Percentiles rank a stretch among this genome's conserved stretches.
These are phyloP conservation scores for Canis aureus DNA, from an alignment of 2,113 vertebrate species.

Conservation along the genomic window DNA sequence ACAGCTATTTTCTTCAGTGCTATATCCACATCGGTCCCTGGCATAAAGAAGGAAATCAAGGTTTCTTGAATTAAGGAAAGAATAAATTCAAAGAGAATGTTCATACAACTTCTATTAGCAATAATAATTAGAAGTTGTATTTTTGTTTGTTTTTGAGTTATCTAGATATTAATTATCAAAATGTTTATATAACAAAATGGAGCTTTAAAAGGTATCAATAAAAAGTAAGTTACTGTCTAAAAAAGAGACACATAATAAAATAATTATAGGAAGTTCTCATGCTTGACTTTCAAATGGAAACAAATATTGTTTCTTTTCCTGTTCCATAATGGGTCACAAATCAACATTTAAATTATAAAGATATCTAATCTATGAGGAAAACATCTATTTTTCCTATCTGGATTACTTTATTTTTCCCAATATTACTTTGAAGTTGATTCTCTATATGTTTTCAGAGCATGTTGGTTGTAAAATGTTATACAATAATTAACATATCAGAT, in stretches of 20 bases:
- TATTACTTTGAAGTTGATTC: background rate
- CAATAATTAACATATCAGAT: background rate
- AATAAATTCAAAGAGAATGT: background rate
- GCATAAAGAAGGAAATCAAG: background rate
- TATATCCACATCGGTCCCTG: background rate
- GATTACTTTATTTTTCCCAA: background rate
- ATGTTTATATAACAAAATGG: slow-evolving; percentile 14
- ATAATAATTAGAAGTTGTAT: background rate
- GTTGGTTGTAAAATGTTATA: background rate
- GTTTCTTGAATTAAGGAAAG: background rate
- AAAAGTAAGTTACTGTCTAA: background rate
- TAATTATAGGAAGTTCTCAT: slow-evolving; percentile 7
- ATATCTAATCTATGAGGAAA: background rate
- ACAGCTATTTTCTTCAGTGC: background rate
- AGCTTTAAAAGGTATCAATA: background rate
- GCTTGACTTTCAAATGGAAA: background rate
- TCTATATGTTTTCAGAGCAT: background rate
- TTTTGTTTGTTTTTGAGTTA: background rate
- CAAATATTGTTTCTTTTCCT: background rate
- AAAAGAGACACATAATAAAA: background rate
- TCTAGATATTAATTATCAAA: background rate
- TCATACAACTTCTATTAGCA: background rate
- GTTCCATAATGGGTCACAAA: background rate
- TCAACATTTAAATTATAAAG: background rate
- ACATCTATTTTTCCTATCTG: background rate